These are phyloP conservation scores for Monarcha castaneiventris DNA, from an alignment of 2,113 vertebrate species.

Conservation along the genomic window DNA sequence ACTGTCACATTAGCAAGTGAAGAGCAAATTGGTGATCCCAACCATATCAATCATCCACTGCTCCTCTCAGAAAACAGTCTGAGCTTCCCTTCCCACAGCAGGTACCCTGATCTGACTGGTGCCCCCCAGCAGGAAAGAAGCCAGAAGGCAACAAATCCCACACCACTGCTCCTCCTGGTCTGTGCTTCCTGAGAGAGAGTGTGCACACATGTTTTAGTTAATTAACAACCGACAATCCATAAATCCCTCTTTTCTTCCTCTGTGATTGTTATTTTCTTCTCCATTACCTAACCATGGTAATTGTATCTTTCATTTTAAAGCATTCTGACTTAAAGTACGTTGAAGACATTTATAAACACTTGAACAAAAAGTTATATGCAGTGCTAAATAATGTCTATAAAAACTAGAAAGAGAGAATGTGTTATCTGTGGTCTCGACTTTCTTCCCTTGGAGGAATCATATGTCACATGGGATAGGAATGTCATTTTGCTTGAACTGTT, in stretches of 20 bases:
- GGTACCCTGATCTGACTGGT: fast-evolving
- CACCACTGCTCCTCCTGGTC: background rate
- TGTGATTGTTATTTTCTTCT: background rate
- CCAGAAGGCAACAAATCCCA: background rate
- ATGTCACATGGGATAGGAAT: background rate
- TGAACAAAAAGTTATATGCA: background rate
- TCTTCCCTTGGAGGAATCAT: background rate
- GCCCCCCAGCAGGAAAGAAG: background rate
- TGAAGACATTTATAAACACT: background rate
- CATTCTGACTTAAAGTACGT: background rate
- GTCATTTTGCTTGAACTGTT: background rate
- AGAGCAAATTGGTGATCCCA: background rate
- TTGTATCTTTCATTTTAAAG: background rate
- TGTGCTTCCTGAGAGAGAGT: fast-evolving
- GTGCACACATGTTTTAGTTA: fast-evolving
- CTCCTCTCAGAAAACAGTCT: background rate
- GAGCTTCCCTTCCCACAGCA: background rate
- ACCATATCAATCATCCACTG: background rate
- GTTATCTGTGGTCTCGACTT: background rate
- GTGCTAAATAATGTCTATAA: background rate
- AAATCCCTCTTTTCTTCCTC: background rate
- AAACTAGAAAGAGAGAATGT: background rate
- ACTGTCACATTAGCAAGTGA: background rate
- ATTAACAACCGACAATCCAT: background rate
- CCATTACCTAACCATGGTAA: background rate